These are phyloP conservation scores for Nasonovia ribisnigri DNA, from an alignment of 2,888 invertebrate genomes.

Conservation along the genomic window DNA sequence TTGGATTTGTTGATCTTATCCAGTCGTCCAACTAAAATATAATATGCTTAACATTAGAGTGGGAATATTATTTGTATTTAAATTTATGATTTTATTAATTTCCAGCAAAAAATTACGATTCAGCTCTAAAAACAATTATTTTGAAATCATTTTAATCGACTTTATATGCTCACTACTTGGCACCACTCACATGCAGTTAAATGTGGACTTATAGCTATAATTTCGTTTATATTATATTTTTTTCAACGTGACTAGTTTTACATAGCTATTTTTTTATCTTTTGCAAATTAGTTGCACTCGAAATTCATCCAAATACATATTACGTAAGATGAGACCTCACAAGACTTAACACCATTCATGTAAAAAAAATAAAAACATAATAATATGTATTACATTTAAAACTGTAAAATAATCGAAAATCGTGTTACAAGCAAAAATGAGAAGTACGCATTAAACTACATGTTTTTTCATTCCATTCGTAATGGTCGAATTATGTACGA, in stretches of 20 bases:
- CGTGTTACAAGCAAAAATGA: conserved; percentile 13
- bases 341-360: neutral
- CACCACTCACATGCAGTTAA: neutral
- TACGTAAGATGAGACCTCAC: conserved; percentile 14
- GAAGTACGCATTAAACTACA: neutral
- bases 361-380: conserved; percentile 4
- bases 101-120: neutral
- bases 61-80: neutral
- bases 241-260: neutral
- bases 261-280: neutral
- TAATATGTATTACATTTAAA: conserved; percentile 7
- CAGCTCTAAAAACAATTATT: neutral
- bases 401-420: neutral
- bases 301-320: conserved; percentile 16
- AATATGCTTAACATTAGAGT: neutral
- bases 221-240: neutral
- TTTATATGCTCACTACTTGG: neutral
- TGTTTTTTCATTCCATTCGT: neutral
- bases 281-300: conserved; percentile 10
- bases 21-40: neutral
- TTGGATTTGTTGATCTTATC: neutral
- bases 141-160: neutral
- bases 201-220: neutral
- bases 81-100: neutral
- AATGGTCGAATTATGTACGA: neutral